A percentile compares a stretch with the other conserved stretches of the same genome.
phyloP scores from a whole-genome alignment of 92 coral and sea anemone species.

The Zoanthus gigantus region DNA sequence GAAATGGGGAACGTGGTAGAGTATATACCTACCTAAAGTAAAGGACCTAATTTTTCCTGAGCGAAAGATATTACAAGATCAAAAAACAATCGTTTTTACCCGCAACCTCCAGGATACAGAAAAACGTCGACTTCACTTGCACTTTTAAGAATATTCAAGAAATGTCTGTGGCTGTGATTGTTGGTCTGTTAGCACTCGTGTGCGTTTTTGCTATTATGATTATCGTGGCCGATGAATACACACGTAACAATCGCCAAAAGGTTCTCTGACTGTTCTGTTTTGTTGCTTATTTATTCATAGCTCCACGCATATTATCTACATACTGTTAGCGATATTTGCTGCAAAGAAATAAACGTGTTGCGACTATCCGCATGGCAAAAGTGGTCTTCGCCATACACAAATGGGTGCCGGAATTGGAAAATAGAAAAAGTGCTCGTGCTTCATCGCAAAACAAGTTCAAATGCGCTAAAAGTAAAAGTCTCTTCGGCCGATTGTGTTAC shows the following conservation, averaged over 20 bases:
- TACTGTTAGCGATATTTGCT: not conserved
- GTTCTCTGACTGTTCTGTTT: not conserved
- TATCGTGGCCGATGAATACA: conserved; percentile 81
- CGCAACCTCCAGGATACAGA: not conserved
- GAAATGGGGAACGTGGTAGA: not conserved
- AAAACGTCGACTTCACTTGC: not conserved
- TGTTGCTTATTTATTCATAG: not conserved
- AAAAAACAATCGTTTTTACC: not conserved
- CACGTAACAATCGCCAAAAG: conserved; percentile 15
- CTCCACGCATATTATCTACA: not conserved
- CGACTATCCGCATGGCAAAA: not conserved
- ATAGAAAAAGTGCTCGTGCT: not conserved
- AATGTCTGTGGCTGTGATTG: conserved; percentile 59
- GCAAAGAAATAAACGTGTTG: not conserved
- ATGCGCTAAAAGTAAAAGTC: no score
- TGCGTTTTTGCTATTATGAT: conserved; percentile 73
- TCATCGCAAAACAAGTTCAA: not conserved
- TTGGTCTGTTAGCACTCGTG: conserved; percentile 55
- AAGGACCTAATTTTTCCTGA: not conserved
- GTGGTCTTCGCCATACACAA: not conserved
- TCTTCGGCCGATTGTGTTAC: no score
- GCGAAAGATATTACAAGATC: not conserved
- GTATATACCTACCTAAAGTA: not conserved
- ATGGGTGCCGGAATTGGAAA: not conserved
- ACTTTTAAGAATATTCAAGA: not conserved